Conservation (phyloP, 2,113 vertebrate genomes). For the Microcebus griseorufus region DNA sequence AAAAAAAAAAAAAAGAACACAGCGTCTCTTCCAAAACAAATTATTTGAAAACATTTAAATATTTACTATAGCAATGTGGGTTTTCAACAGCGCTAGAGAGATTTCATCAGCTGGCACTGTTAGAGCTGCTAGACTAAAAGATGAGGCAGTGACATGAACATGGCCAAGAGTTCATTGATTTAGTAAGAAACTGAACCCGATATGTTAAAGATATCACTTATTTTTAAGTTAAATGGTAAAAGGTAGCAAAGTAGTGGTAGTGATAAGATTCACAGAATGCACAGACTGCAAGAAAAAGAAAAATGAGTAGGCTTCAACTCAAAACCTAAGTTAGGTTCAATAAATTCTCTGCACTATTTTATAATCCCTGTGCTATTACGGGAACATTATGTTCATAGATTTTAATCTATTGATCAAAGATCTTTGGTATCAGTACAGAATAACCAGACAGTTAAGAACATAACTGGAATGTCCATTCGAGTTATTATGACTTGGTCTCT, state of each 20-base stretch:
- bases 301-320: not conserved
- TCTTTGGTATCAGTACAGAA: not conserved
- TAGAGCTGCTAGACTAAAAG: not conserved
- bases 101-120: not conserved
- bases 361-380: not conserved
- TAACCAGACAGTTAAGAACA: not conserved
- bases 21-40: constrained; percentile 22
- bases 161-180: not conserved
- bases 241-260: not conserved
- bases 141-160: not conserved
- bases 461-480: not conserved
- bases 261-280: not conserved
- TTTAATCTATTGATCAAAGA: not conserved
- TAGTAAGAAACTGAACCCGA: not conserved
- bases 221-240: not conserved
- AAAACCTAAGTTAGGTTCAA: not conserved
- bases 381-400: not conserved
- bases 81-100: not conserved
- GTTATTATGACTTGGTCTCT: not conserved
- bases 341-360: not conserved
- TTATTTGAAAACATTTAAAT: not conserved
- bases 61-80: not conserved
- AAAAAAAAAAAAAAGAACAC: not conserved
- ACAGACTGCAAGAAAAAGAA: not conserved
- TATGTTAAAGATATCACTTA: not conserved